Base-by-base conservation (phyloP, 2,888 invertebrate species). In the Apotomis betuletana region DNA sequence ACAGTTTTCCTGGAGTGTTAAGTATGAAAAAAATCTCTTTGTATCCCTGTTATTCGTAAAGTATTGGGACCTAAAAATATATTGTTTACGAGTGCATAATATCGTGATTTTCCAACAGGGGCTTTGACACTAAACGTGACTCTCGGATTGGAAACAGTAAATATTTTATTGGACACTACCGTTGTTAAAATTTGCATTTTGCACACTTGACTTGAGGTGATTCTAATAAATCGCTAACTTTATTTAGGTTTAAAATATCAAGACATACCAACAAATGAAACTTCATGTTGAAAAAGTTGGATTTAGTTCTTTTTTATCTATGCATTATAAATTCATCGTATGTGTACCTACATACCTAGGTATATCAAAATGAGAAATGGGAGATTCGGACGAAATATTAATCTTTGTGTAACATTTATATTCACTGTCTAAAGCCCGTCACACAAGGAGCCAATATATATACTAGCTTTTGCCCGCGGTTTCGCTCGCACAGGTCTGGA, bases 71-170 rank as follows among this genome's bases (percentile, higher is more conserved):
- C 13, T 15, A 38, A 15, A 46, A 68, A 27, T 44, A 8, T 46
- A 52, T 41, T 58, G 12, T 13, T 46, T n/a, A 44, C 10, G 10
- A n/a, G 36, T 10, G 12, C 1, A n/a, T 44, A 57, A 55, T 44
- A 46, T 27, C 12, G 46, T 46, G 49, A 49, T 61, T 49, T 44
- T 55, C 15, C 8, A 68, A 10, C 9, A 44, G 3, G 15, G 13
- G 13, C 54, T 54, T 12, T 54, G 54, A 49, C 12, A 60, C 38
- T 46, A 54, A 55, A 55, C 38, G 44, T 49, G 41, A 49, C 36
- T 70, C 87, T 81, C 81, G 80, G 81, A 86, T 86, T 83, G 78
- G 74, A 71, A 78, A 74, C 86, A 86, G 83, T 90, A 88, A 89
- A 90, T 74, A 83, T 86, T 89, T 89, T 87, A 88, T 85, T 79